Evolutionary conservation across 2,797 vertebrate species (phyloP), one percentile per base, ranked within the genome.

Genomic region (Sardinella longiceps): DNA sequence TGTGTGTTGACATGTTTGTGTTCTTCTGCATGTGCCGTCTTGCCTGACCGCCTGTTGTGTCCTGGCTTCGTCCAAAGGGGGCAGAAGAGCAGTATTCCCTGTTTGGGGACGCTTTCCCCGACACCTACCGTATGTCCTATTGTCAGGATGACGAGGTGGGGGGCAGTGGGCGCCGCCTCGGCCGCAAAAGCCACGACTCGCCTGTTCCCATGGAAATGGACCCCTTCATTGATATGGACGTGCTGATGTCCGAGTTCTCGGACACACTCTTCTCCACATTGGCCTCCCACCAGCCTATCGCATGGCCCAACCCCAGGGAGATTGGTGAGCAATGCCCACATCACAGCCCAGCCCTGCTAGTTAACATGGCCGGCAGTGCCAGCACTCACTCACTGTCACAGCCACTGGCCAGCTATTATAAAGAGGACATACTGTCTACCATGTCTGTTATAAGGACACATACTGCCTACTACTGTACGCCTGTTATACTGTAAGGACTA

Each of bases 261-360:
- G 98, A 99, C 94, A 99, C 98, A 0, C 95, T 99, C 80, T 99
- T 99, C 90, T 99, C 98, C 85, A 99, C 98, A 0, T 93, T 99
- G 53, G 95, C 97, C 2, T 98, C 97, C 0, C 98, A 99, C 92
- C 98, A 98, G 88, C 94, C 95, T 0, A 91, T 97, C 23, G 92
- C 96, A 86, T 98, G 97, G 96, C 97, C 98, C 33, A 98, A 98
- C 90, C 97, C 97, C 30, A 94, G 97, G 82, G 98, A 99, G 89
- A 98, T 97, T 87, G 98, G 98, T 99, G 94, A 95, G 92, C 84
- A 43, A 85, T 37, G 84, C 37, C 18, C 2, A 53, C 23, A 6
- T 7, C 56, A n/a, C 6, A 58, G 23, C 56, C 56, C 56, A 58
- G 5, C 18, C 2, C 53, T 56, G 53, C 51, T 18, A 50, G 48